phyloP scores from a whole-genome alignment of 2,113 vertebrate genomes.

The Gallinago media region DNA sequence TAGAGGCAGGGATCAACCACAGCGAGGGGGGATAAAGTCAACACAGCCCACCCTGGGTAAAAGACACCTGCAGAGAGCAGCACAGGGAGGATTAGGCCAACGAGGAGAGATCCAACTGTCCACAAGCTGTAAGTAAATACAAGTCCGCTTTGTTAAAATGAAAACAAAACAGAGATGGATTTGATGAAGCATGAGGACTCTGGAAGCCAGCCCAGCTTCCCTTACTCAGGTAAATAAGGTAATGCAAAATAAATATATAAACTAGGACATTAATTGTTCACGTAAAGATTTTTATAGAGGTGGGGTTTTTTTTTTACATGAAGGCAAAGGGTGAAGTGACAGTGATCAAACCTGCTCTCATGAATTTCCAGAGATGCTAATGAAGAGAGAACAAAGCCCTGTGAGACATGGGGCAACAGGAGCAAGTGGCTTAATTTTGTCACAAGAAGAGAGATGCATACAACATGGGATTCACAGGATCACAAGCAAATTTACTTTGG shows the following conservation, averaged over 20 bases:
- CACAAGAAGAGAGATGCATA: not conserved
- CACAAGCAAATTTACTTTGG: not conserved
- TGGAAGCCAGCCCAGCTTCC: not conserved
- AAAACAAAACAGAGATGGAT: not conserved
- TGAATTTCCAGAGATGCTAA: not conserved
- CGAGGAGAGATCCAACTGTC: not conserved
- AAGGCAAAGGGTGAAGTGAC: not conserved
- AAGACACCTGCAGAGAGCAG: not conserved
- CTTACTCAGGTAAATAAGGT: not conserved
- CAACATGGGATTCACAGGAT: not conserved
- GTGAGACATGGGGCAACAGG: not conserved
- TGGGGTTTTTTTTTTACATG: not conserved
- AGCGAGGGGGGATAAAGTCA: not conserved
- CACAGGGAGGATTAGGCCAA: accelerated
- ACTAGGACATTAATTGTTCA: not conserved
- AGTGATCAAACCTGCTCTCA: not conserved
- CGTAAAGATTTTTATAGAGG: not conserved
- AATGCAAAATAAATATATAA: not conserved
- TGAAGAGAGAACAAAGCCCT: not conserved
- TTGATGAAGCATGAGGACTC: not conserved
- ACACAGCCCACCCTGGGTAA: not conserved
- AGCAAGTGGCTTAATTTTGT: not conserved
- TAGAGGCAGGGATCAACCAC: not conserved
- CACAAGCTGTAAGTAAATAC: not conserved
- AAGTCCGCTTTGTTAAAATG: not conserved